Conservation (phyloP, 2,888 invertebrate species). For the Drosophila sordidula region DNA sequence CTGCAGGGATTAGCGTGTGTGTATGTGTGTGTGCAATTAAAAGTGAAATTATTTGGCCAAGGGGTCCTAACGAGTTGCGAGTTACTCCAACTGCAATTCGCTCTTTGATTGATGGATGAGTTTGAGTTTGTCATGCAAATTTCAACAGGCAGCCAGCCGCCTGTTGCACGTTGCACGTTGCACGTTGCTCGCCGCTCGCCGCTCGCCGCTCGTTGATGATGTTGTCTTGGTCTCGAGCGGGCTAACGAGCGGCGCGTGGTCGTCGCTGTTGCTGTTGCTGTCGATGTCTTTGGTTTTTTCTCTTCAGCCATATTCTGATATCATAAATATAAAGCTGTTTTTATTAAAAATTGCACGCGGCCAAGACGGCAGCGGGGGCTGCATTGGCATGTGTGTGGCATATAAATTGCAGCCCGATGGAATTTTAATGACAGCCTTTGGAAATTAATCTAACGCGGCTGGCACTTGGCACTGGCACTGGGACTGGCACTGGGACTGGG, state of each 20-base stretch:
- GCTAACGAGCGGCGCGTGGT: constrained; percentile 79
- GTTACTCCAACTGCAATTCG: constrained; percentile 50
- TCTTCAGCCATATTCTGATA: constrained; percentile 70
- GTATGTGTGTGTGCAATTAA: constrained; percentile 57
- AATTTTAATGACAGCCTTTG: constrained; percentile 81
- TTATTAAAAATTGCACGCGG: constrained; percentile 76
- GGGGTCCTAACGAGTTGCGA: constrained; percentile 69
- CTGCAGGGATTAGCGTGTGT: constrained; percentile 18
- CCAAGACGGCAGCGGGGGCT: constrained; percentile 45
- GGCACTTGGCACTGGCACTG: constrained; percentile 58
- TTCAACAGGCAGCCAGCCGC: constrained; percentile 61
- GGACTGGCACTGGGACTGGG: constrained; percentile 17
- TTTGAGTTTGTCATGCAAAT: constrained; percentile 81
- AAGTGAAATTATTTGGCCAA: constrained; percentile 74
- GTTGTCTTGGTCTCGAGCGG: constrained; percentile 55
- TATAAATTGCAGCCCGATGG: constrained; percentile 79
- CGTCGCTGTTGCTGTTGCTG: constrained; percentile 30
- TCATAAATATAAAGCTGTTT: constrained; percentile 79
- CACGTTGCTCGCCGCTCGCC: constrained; percentile 47
- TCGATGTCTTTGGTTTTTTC: constrained; percentile 11
- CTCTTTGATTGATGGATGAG: constrained; percentile 77
- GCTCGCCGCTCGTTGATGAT: constrained; percentile 48
- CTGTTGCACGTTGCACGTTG: constrained; percentile 28
- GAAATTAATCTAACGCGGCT: constrained; percentile 78
- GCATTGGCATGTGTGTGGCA: constrained; percentile 75